Evolutionary conservation across 2,797 vertebrate genomes (phyloP), one percentile per base, ranked within the genome.

Genomic region (Hippocampus kuda): DNA sequence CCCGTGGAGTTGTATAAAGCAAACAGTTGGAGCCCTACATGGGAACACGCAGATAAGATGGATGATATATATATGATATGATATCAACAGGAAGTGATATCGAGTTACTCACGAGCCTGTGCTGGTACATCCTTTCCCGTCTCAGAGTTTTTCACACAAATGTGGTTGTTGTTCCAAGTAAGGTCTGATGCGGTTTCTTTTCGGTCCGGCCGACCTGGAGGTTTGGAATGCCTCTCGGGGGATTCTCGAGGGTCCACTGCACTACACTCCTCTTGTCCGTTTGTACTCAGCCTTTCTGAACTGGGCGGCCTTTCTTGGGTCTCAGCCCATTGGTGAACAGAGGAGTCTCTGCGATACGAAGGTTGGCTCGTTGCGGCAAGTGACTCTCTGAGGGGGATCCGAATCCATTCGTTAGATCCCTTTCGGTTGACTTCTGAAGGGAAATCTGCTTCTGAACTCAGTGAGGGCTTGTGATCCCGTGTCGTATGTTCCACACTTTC

Each of bases 1-100:
- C 87, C 92, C 0, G 92, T 92, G 75, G 93, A 94, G 88, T 97
- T 97, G 89, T 95, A 99, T 75, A 98, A 86, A 60, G 92, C 81
- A 22, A 97, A 95, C 82, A 97, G 91, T 85, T 98, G 91, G 79
- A 87, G 93, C 71, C 90, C 89, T 92, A 77, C 48, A 60, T 46
- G 68, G 15, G 72, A 22, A 70, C 1, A 65, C 22, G 65, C n/a
- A 67, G n/a, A 59, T 65, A 68, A 18, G 15, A 49, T 49, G 3
- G 18, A 20, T 7, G 9, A 3, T 10, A 8, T 53, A 8, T 53
- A 11, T 11, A n/a, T n/a, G 11, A 10, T 51, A 63, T n/a, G 15
- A 66, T 27, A 38, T 13, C 9, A 10, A 70, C 24, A 16, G 22
- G 34, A 41, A 62, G 63, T 24, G 24, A 69, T 64, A 20, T 27